Conservation (phyloP, 64 coral and sea anemone genomes). For the Stichodactyla mertensii region DNA sequence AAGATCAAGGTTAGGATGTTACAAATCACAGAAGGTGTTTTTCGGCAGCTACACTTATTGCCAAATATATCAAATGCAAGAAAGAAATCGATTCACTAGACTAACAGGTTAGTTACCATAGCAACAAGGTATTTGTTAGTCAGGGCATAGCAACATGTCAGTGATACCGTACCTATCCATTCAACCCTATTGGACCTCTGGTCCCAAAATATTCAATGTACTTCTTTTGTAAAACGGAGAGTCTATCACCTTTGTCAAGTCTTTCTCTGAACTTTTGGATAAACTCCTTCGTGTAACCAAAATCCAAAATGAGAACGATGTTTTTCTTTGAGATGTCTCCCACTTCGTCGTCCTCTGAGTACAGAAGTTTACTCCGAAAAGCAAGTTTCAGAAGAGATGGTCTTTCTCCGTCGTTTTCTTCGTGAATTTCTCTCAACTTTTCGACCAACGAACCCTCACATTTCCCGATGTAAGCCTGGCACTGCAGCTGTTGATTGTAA, state of each 20-base stretch:
- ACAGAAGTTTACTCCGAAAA: constrained; percentile 49
- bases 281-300: constrained; percentile 55
- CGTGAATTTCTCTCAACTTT: constrained; percentile 44
- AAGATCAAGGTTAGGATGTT: too few relatives aligned
- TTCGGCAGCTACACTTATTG: too few relatives aligned
- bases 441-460: constrained; percentile 37
- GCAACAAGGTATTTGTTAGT: neutral
- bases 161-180: neutral
- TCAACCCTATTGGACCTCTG: constrained; percentile 72
- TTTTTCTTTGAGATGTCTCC: constrained; percentile 50
- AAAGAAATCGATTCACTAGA: too few relatives aligned
- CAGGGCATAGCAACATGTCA: too few relatives aligned
- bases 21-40: too few relatives aligned
- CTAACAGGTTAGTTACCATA: neutral
- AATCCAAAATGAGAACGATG: constrained; percentile 71
- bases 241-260: constrained; percentile 44
- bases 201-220: constrained; percentile 76
- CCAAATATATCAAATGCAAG: too few relatives aligned
- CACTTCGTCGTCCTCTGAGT: constrained; percentile 13
- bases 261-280: constrained; percentile 25
- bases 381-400: constrained; percentile 60
- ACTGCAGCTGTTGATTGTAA: constrained; percentile 33
- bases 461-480: constrained; percentile 68
- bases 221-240: constrained; percentile 55
- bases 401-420: constrained; percentile 42